These are phyloP conservation scores for Archivesica marissinica DNA, from an alignment of 1,140 invertebrate species.

Conservation along the genomic window DNA sequence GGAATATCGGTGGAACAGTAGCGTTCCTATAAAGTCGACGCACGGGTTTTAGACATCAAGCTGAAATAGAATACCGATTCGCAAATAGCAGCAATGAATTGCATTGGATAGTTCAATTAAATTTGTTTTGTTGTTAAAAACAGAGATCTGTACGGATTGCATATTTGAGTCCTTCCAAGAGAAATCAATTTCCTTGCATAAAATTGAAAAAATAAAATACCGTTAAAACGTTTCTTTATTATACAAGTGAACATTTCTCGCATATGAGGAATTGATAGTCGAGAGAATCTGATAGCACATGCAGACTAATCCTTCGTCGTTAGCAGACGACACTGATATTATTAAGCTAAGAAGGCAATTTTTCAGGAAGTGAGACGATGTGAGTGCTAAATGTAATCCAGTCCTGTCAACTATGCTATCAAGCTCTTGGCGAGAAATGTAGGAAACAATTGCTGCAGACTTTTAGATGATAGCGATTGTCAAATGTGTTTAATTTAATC, in stretches of 20 bases:
- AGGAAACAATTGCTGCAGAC: neutral
- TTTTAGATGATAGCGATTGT: neutral
- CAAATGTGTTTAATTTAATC: neutral
- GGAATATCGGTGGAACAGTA: neutral
- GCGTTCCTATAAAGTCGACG: neutral
- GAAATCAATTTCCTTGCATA: neutral
- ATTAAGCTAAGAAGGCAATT: too few relatives aligned
- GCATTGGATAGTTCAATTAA: neutral
- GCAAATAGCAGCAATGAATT: neutral
- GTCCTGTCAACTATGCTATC: neutral
- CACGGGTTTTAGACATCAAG: conserved; percentile 8
- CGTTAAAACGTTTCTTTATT: too few relatives aligned
- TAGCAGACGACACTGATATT: too few relatives aligned
- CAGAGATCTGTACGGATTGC: neutral
- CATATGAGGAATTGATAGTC: too few relatives aligned
- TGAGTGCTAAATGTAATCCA: too few relatives aligned
- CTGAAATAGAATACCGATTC: neutral
- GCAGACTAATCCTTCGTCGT: too few relatives aligned
- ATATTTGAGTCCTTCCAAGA: neutral
- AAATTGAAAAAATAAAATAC: conserved; percentile 8
- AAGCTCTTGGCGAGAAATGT: neutral
- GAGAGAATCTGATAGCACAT: too few relatives aligned
- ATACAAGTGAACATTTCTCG: too few relatives aligned
- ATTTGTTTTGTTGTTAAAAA: neutral
- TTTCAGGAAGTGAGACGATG: too few relatives aligned